These are phyloP conservation scores for Cephus nigrinus DNA, from an alignment of 2,888 invertebrate genomes.

Conservation along the genomic window DNA sequence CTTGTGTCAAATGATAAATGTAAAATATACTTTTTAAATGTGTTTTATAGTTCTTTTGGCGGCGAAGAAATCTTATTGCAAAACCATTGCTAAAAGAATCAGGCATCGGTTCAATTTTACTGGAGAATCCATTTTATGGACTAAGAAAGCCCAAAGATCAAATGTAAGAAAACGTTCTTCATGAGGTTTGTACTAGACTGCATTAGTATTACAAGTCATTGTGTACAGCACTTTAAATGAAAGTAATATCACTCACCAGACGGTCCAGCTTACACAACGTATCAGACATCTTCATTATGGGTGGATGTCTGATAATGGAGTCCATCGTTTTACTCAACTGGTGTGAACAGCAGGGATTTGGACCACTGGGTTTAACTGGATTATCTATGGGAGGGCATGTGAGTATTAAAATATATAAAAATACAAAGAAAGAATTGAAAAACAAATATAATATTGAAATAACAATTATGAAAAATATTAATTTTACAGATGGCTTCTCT, in stretches of 20 bases:
- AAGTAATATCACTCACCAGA: constrained; percentile 63
- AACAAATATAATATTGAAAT: constrained; percentile 6
- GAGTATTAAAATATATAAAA: constrained; percentile 63
- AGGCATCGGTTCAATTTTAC: constrained; percentile 91
- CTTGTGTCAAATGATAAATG: constrained; percentile 10
- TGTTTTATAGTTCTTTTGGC: constrained; percentile 83
- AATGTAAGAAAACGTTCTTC: constrained; percentile 71
- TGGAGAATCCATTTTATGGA: constrained; percentile 98
- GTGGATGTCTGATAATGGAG: constrained; percentile 95
- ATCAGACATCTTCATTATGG: constrained; percentile 99
- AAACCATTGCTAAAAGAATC: constrained; percentile 89
- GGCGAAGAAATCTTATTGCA: constrained; percentile 89
- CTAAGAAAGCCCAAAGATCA: constrained; percentile 88
- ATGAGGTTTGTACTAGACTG: constrained; percentile 9
- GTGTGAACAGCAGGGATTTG: constrained; percentile 91
- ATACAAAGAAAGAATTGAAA: neutral
- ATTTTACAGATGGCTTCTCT: constrained; percentile 92
- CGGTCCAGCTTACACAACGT: constrained; percentile 94
- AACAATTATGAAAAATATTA: constrained; percentile 27
- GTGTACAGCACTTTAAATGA: neutral
- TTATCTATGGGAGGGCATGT: constrained; percentile 99
- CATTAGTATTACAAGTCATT: neutral
- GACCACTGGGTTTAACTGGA: constrained; percentile 94
- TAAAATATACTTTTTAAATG: constrained; percentile 10
- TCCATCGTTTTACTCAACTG: constrained; percentile 91